Evolutionary conservation across 2,888 invertebrate species (phyloP), one percentile per base, ranked within the genome.

Genomic region (Erebia epiphron): DNA sequence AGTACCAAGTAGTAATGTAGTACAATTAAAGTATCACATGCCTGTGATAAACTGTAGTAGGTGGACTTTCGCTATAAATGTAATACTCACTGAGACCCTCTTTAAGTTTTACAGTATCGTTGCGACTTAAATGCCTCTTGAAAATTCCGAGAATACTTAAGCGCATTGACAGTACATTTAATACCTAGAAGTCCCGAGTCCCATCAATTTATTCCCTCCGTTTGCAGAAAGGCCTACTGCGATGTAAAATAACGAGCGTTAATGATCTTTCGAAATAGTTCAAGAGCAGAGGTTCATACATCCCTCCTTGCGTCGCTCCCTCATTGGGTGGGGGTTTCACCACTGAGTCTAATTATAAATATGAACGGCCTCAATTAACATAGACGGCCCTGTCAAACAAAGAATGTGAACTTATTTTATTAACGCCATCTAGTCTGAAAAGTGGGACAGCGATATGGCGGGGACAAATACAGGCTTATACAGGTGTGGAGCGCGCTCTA

Each of bases 121-220:
- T 8, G 46, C 35, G n/a, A 1, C 14, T 49, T 35, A 35, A 54
- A 41, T n/a, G 54, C 52, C 54, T 64, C 64, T 10, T 54, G 54
- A 64, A 64, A 64, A 64, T 64, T 64, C 52, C 46, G 13, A 54
- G n/a, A 61, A n/a, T 2, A 8, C 16, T 62, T 68, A 68, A 68
- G 68, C 16, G 62, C 41, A 63, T 64, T 64, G 64, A 52, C 68
- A 62, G 62, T 67, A 60, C 49, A 68, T 68, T 54, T 64, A 54
- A 54, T 68, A 56, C 52, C n/a, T 41, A 49, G 50, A 62, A 56
- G 61, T 62, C 43, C 50, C 13, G 62, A 56, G 62, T 46, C 35
- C 50, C 13, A 54, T 56, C 60, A 68, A 68, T 68, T 62, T 56
- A 68, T 62, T 57, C 62, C 52, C 52, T 35, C 41, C 16, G 16